Conservation (phyloP, 2,888 invertebrate species). For the Cyaniris semiargus region DNA sequence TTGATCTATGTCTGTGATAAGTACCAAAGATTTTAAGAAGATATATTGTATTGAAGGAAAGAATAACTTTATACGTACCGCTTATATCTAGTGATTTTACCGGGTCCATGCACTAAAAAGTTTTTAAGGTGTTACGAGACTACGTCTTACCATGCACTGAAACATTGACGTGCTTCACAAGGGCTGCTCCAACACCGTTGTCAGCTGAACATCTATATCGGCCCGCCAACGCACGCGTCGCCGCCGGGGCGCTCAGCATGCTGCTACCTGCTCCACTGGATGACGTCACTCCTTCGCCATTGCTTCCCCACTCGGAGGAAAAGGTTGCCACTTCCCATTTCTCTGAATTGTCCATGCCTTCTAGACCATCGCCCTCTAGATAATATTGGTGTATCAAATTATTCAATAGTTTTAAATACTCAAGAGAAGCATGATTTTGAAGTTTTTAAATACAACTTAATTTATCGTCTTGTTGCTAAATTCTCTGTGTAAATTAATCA, state of each 20-base stretch:
- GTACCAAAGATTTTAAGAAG: no score
- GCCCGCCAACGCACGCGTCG: conserved; percentile 85
- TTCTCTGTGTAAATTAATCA: no score
- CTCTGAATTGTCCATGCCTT: conserved; percentile 42
- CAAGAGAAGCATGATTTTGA: no score
- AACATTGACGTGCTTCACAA: conserved; percentile 88
- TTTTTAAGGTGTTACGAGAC: no score
- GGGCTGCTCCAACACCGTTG: conserved; percentile 89
- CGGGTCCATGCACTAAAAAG: no score
- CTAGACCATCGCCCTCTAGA: conserved; percentile 37
- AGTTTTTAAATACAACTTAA: no score
- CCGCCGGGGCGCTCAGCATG: conserved; percentile 82
- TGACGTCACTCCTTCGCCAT: conserved; percentile 30
- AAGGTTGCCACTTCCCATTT: conserved; percentile 42
- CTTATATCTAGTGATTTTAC: no score
- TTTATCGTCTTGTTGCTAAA: no score
- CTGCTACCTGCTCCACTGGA: conserved; percentile 39
- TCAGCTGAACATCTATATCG: conserved; percentile 90
- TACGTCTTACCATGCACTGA: conserved; percentile 88
- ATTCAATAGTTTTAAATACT: no score
- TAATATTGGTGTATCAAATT: background rate
- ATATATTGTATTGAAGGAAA: no score
- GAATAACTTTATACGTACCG: no score
- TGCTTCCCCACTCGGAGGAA: conserved; percentile 37
- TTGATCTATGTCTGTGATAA: no score